Percentiles rank a stretch among this genome's conserved stretches.
Evolutionary conservation across 1,140 invertebrate genomes (phyloP).

Genomic region (Drosophila suzukii): DNA sequence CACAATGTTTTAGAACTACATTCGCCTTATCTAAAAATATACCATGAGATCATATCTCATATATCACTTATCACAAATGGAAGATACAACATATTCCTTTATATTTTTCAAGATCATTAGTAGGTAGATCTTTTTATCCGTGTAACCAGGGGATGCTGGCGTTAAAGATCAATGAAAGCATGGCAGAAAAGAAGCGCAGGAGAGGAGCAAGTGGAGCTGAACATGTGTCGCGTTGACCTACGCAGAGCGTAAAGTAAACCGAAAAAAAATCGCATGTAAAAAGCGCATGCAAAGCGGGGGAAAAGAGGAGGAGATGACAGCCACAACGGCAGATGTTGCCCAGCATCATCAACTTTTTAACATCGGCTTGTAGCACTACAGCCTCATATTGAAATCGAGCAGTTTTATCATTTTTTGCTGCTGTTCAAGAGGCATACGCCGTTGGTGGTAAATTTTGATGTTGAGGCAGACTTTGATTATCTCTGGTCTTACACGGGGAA

Average conservation of each 20-base stretch:
- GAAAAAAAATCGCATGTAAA: constrained; percentile 56
- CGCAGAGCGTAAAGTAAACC: constrained; percentile 71
- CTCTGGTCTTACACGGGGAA: constrained; percentile 16
- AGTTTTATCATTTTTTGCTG: constrained; percentile 58
- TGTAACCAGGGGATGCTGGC: constrained; percentile 59
- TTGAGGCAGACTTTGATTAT: constrained; percentile 37
- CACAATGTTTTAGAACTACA: too few species aligned
- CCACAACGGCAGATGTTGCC: constrained; percentile 72
- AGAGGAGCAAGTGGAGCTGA: constrained; percentile 52
- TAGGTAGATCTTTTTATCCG: constrained; percentile 5
- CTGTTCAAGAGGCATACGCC: constrained; percentile 58
- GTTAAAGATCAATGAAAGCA: constrained; percentile 79
- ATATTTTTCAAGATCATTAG: background rate
- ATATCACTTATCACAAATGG: too few species aligned
- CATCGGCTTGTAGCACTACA: constrained; percentile 27
- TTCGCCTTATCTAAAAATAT: too few species aligned
- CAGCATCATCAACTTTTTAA: constrained; percentile 40
- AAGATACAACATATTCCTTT: too few species aligned
- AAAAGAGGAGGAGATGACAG: constrained; percentile 44
- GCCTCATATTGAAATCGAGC: constrained; percentile 68
- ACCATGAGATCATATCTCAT: too few species aligned
- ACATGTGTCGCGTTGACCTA: constrained; percentile 80
- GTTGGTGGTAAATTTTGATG: constrained; percentile 76
- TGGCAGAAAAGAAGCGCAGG: constrained; percentile 29
- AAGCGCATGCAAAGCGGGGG: constrained; percentile 66